These are phyloP conservation scores for Rhineura floridana DNA, from an alignment of 2,113 vertebrate genomes.

Conservation along the genomic window DNA sequence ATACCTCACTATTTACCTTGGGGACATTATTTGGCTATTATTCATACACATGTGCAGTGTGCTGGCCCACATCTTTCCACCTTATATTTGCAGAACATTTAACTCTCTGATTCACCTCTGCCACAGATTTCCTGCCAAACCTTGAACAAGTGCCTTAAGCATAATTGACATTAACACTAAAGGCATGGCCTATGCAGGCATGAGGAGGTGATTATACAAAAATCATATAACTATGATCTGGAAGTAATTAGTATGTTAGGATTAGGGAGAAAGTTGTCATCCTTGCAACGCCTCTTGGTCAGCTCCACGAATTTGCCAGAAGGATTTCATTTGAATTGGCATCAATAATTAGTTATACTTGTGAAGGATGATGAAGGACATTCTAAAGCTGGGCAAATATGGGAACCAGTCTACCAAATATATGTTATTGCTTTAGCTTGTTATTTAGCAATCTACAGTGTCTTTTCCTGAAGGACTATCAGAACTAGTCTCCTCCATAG, in stretches of 20 bases:
- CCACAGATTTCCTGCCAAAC: background rate
- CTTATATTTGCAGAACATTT: background rate
- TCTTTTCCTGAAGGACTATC: background rate
- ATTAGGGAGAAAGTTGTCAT: background rate
- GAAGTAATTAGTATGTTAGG: background rate
- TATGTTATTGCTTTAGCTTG: background rate
- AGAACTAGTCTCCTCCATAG: background rate
- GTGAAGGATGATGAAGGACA: no score
- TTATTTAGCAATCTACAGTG: background rate
- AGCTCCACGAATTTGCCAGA: background rate
- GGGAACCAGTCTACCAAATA: background rate
- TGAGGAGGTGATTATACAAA: background rate
- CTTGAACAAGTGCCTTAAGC: background rate
- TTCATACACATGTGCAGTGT: background rate
- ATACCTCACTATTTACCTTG: background rate
- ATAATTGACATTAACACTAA: background rate
- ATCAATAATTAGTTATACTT: background rate
- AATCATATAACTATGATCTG: background rate
- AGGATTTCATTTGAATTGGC: background rate
- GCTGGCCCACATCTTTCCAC: background rate
- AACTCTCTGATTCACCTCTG: background rate
- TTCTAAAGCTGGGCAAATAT: background rate
- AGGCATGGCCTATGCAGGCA: background rate
- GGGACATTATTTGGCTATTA: background rate
- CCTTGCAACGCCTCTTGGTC: background rate